Conservation (phyloP, 2,888 invertebrate species). For the Drosophila atripex region DNA sequence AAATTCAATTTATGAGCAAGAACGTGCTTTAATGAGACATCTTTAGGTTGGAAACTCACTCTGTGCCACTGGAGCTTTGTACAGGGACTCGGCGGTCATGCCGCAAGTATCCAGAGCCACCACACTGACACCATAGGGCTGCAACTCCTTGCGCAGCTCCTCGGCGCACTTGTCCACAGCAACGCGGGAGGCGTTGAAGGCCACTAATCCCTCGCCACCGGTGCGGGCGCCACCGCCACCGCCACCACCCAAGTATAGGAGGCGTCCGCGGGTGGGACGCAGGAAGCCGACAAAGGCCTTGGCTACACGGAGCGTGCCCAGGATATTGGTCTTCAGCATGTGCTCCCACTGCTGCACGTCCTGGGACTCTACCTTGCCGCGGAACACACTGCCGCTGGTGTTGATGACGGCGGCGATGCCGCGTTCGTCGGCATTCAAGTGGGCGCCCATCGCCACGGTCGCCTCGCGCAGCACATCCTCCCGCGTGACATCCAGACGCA, state of each 20-base stretch:
- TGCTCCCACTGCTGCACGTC: constrained; percentile 87
- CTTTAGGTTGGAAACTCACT: constrained; percentile 73
- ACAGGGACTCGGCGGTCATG: constrained; percentile 87
- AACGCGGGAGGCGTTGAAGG: constrained; percentile 87
- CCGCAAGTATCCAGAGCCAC: constrained; percentile 90
- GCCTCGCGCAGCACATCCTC: constrained; percentile 92
- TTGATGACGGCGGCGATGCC: constrained; percentile 92
- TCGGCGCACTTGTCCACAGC: constrained; percentile 92
- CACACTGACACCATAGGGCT: constrained; percentile 89
- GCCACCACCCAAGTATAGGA: constrained; percentile 87
- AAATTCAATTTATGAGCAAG: not conserved
- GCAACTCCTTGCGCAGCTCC: constrained; percentile 88
- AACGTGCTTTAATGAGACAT: not conserved
- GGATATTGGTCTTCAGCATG: constrained; percentile 88
- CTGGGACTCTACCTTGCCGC: constrained; percentile 88
- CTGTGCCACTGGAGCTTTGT: constrained; percentile 86
- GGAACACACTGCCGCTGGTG: constrained; percentile 91
- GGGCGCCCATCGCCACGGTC: constrained; percentile 90
- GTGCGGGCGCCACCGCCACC: constrained; percentile 75
- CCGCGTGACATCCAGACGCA: constrained; percentile 91
- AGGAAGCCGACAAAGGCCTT: constrained; percentile 90
- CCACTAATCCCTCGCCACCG: constrained; percentile 85
- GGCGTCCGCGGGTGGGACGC: constrained; percentile 87
- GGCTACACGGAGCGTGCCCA: constrained; percentile 90
- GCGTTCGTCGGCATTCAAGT: constrained; percentile 92